A percentile compares a stretch with the other conserved stretches of the same genome.
Evolutionary conservation across 1,140 invertebrate species (phyloP).

Genomic region (Megalopta genalis): DNA sequence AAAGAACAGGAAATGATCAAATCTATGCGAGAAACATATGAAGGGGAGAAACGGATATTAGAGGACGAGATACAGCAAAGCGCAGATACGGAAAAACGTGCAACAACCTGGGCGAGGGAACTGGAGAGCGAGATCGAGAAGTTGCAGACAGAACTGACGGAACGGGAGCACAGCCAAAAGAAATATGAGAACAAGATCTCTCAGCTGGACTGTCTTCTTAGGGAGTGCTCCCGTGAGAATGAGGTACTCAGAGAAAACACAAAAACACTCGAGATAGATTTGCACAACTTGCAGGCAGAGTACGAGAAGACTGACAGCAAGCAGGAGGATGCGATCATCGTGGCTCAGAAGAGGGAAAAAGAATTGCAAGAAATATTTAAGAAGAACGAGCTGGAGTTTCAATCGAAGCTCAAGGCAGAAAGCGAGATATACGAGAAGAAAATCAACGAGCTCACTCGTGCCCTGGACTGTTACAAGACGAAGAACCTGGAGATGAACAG

Average conservation of each 20-base stretch:
- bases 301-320: conserved; percentile 54
- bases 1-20: conserved; percentile 72
- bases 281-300: conserved; percentile 62
- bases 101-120: conserved; percentile 62
- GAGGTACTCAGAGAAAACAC: conserved; percentile 64
- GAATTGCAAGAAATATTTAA: conserved; percentile 42
- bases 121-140: conserved; percentile 72
- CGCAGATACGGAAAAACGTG: conserved; percentile 64
- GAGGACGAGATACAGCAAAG: conserved; percentile 66
- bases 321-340: conserved; percentile 35
- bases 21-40: conserved; percentile 51
- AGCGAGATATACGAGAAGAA: conserved; percentile 58
- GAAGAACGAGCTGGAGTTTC: conserved; percentile 66
- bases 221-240: conserved; percentile 65
- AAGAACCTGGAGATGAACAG: conserved; percentile 65
- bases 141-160: conserved; percentile 65
- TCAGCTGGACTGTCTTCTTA: conserved; percentile 46
- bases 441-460: conserved; percentile 56
- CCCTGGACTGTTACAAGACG: conserved; percentile 59
- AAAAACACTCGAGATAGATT: conserved; percentile 62
- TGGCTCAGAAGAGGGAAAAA: conserved; percentile 66
- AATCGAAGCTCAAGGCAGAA: conserved; percentile 59
- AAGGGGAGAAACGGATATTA: conserved; percentile 59
- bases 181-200: conserved; percentile 47
- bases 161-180: conserved; percentile 23